Base-by-base conservation (phyloP, 1,140 invertebrate genomes). In the Heterodera schachtii region DNA sequence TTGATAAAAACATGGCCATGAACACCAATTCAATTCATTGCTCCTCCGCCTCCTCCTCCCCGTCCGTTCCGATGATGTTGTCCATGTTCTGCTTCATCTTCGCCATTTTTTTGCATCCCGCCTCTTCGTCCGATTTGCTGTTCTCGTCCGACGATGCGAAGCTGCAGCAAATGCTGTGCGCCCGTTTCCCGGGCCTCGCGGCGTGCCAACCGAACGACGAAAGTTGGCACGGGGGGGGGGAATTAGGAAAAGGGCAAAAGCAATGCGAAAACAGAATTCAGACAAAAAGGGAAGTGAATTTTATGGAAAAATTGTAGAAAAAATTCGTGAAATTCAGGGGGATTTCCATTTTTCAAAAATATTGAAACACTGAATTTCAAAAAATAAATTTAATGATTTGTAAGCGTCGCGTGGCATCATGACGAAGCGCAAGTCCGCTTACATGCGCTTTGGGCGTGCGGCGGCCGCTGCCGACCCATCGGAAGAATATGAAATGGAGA, bases 371-470 rank as follows among this genome's bases (percentile, higher is more conserved):
- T 31, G 31, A 0, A 31, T 31, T 31, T 31, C n/a, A 52, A 52
- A 7, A 52, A 52, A 52, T 8, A 52, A 52, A 8, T 52, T 52
- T 52, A 0, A 52, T 52, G 49, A 11, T 52, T 52, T 52, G 8
- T 52, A 52, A 52, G 52, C 6, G 3, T 47, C n/a, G 13, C 43
- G 21, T 46, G 41, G 47, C 31, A 16, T 31, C 16, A 76, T 81
- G 41, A 79, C 73, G 70, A 82, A 83, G 44, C 67, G 82, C 16
- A 82, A 83, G 64, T 83, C 82, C 49, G 82, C 82, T 21, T 83
- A 83, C 71, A 83, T 83, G 82, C 82, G 82, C 3, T 74, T 83
- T 60, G 82, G 82, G 52, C 71, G 81, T 31, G 31, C 31, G 31
- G 31, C 31, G 31, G 31, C 31, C 31, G 31, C 31, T 43, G 44